These are phyloP conservation scores for Ptychobarbus kaznakovi DNA, from an alignment of 2,797 vertebrate species.

Conservation along the genomic window DNA sequence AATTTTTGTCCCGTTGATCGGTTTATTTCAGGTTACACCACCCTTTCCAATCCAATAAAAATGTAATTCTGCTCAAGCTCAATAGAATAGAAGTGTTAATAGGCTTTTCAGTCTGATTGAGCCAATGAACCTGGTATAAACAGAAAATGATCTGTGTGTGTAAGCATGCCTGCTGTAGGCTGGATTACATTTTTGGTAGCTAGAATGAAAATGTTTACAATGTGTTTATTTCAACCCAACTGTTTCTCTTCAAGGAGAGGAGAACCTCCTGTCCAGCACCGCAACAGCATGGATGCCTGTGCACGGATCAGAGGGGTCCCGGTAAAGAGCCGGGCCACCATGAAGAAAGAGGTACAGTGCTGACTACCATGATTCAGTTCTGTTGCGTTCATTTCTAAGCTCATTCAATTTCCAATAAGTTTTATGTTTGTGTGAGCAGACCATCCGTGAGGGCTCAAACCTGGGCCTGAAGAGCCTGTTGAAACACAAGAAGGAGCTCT, in stretches of 20 bases:
- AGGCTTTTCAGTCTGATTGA: background rate
- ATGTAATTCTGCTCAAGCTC: background rate
- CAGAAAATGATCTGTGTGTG: background rate
- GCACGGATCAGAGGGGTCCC: slow-evolving; percentile 80
- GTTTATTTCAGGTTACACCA: background rate
- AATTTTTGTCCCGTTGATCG: background rate
- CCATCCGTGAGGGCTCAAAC: slow-evolving; percentile 83
- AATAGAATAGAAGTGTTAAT: too few species aligned
- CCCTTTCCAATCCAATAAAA: background rate
- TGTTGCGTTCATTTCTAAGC: background rate
- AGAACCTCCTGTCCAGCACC: slow-evolving; percentile 54
- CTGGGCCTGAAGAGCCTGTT: slow-evolving; percentile 87
- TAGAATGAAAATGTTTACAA: background rate
- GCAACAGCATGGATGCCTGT: slow-evolving; percentile 83
- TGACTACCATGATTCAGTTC: background rate
- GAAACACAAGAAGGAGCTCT: slow-evolving; percentile 90
- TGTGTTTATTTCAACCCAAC: background rate
- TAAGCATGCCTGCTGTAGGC: background rate
- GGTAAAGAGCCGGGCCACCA: slow-evolving; percentile 79
- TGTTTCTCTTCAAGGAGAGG: slow-evolving; percentile 68
- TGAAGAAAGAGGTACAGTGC: slow-evolving; percentile 85
- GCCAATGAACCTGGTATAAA: background rate
- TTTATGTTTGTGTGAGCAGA: slow-evolving; percentile 75
- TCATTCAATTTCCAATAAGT: background rate
- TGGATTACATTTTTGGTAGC: background rate